Evolutionary conservation across 2,888 invertebrate species (phyloP), one percentile per base, ranked within the genome.

Genomic region (Urechis unicinctus): DNA sequence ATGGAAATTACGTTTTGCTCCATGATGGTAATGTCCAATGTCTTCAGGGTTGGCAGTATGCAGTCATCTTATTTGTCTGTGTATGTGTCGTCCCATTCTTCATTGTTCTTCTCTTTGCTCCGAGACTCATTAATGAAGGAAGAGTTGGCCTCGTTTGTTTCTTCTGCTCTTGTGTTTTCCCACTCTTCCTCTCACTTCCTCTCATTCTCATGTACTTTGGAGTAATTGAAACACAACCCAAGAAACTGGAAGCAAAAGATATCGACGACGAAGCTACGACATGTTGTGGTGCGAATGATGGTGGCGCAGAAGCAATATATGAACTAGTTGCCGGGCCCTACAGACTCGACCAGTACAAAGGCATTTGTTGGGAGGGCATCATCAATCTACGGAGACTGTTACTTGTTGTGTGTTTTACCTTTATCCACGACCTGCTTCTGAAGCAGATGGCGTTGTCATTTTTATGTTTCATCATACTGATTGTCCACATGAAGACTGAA

Each of bases 301-400:
- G n/a, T n/a, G n/a, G n/a, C n/a, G n/a, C n/a, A n/a, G n/a, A 28
- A 13, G 25, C 22, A 9, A 48, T 48, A 26, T 9, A 9, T 6
- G 48, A 17, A 22, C 9, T 43, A 2, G 52, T 59, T 2, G 57
- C 52, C 1, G 59, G 50, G 24, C 42, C 49, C 3, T 36, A 31
- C n/a, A n/a, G n/a, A n/a, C n/a, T n/a, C n/a, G n/a, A n/a, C n/a
- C n/a, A n/a, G n/a, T n/a, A n/a, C n/a, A 30, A 36, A 2, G 61
- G 59, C 1, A 9, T 61, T 6, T 61, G 61, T 46, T 61, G 55
- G 54, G 61, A 61, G 28, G 61, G 61, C 13, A 47, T 61, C 24
- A 52, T 61, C 13, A 56, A 51, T 36, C 46, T 61, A n/a, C 47
- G 59, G 21, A 36, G 61, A 9, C 47, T 61, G 43, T 26, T 57